Evolutionary conservation across 2,888 invertebrate genomes (phyloP).

Genomic region (Cataglyphis livida): DNA sequence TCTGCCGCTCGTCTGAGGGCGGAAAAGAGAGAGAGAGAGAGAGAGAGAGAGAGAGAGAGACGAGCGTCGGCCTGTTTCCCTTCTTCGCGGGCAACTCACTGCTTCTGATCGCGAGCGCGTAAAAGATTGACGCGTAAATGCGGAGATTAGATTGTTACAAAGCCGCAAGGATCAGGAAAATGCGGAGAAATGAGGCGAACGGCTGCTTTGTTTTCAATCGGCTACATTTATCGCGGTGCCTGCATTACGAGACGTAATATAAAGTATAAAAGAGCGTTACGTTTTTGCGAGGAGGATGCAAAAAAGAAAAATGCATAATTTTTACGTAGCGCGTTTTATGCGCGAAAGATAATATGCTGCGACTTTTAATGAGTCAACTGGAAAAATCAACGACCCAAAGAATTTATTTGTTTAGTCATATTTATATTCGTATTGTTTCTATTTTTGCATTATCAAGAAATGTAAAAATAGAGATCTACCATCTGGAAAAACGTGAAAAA

Average conservation of each 20-base stretch:
- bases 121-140: constrained; percentile 23
- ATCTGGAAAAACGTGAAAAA: too few relatives aligned
- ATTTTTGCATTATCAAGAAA: neutral
- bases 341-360: constrained; percentile 17
- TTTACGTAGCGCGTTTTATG: neutral
- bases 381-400: constrained; percentile 20
- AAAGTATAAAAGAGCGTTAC: constrained; percentile 7
- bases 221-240: constrained; percentile 21
- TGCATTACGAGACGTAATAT: neutral
- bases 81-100: constrained; percentile 23
- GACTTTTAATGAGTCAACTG: constrained; percentile 23
- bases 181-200: constrained; percentile 16
- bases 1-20: constrained; percentile 76
- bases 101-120: constrained; percentile 14
- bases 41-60: constrained; percentile 25
- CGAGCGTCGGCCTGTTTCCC: neutral
- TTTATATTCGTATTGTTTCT: neutral
- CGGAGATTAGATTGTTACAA: constrained; percentile 26
- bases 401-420: constrained; percentile 9
- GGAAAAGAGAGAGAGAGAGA: constrained; percentile 37
- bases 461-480: neutral
- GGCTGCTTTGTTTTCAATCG: constrained; percentile 27
- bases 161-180: constrained; percentile 3
- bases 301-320: constrained; percentile 13
- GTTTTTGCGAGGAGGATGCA: constrained; percentile 4